Evolutionary conservation across 2,113 vertebrate genomes (phyloP), one percentile per base, ranked within the genome.

Genomic region (Tiliqua scincoides): DNA sequence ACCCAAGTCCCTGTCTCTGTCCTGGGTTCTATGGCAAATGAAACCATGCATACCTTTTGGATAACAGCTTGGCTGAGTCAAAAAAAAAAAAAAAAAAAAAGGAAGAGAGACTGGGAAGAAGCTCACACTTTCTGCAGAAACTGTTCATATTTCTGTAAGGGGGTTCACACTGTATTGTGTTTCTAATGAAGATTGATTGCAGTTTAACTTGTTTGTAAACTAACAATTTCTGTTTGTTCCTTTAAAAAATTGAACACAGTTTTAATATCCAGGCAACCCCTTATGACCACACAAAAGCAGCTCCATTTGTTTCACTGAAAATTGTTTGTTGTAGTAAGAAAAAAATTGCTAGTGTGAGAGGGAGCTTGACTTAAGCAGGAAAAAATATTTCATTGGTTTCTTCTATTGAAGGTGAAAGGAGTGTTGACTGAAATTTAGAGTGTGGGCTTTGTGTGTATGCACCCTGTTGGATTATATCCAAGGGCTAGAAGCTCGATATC

Each of bases 241-340:
- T 62, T 59, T 57, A 74, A 82, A 84, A 84, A 48, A 79, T n/a
- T 67, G 40, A 82, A 74, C 57, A 83, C 27, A 83, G 59, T 62
- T 62, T 62, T 79, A 63, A 79, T 79, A 40, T 79, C 35, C 32
- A 27, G 32, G 35, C 77, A 25, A 74, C 12, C 35, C 71, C 59
- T 3, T 2, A 23, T 83, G 32, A 72, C 70, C 43, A 48, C 37
- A 62, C 57, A 83, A 85, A 57, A 10, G 3, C 71, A 63, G 37
- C 75, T 77, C 14, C 59, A 75, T 67, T 48, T 15, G n/a, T 73
- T 73, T 70, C 25, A 43, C 30, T 83, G 70, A 35, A 74, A 83
- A 62, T n/a, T 61, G 18, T 57, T 62, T 73, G n/a, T 23, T 62
- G 40, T 17, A 48, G 43, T 20, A 62, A 70, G 73, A 48, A 70